A percentile compares a stretch with the other conserved stretches of the same genome.
Evolutionary conservation across 2,888 invertebrate genomes (phyloP).

Genomic region (Ischnura elegans): DNA sequence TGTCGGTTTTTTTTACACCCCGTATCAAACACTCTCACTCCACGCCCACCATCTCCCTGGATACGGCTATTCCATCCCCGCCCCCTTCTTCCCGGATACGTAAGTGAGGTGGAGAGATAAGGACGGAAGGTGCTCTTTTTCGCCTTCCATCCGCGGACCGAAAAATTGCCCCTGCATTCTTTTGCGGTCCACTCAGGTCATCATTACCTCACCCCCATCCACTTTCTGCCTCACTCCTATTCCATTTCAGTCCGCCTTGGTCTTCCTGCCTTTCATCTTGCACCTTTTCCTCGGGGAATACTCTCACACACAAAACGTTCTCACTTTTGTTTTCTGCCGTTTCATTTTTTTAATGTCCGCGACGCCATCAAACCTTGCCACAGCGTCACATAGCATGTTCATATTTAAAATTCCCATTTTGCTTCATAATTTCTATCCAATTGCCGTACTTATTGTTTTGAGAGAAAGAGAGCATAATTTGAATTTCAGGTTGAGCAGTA

Average conservation of each 20-base stretch:
- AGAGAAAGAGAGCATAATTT: too few species aligned
- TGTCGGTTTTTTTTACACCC: background rate
- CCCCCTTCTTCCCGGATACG: background rate
- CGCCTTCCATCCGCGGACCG: background rate
- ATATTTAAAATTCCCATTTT: background rate
- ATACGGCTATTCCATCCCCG: background rate
- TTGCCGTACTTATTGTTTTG: too few species aligned
- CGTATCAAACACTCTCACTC: background rate
- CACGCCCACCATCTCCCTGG: background rate
- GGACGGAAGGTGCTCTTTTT: background rate
- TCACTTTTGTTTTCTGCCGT: background rate
- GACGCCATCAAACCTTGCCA: background rate
- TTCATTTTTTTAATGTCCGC: background rate
- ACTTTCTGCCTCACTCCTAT: background rate
- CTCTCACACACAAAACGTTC: too few species aligned
- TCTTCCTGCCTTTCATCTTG: background rate
- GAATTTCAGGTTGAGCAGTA: too few species aligned
- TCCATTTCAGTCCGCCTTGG: background rate
- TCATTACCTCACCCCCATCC: background rate
- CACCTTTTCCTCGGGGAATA: background rate
- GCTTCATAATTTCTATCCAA: too few species aligned
- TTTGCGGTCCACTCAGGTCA: background rate
- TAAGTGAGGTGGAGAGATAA: slow-evolving; percentile 10
- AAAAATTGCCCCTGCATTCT: slow-evolving; percentile 7
- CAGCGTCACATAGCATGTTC: background rate